phyloP scores from a whole-genome alignment of 2,113 vertebrate species.

The Agelaius phoeniceus region DNA sequence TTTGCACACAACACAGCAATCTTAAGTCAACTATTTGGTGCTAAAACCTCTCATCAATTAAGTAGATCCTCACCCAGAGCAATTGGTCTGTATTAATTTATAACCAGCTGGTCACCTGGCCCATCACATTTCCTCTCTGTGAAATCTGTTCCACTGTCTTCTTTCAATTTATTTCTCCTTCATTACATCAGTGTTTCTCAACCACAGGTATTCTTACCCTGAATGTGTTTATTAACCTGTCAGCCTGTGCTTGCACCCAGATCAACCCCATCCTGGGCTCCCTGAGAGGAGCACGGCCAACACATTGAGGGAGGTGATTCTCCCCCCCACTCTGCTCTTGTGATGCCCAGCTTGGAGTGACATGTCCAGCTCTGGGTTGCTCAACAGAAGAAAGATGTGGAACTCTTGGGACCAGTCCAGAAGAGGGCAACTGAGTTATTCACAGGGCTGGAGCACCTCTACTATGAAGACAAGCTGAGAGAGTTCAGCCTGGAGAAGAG shows the following conservation, averaged over 20 bases:
- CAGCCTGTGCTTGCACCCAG: background rate
- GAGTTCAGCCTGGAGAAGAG: background rate
- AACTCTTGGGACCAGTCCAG: background rate
- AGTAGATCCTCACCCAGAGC: background rate
- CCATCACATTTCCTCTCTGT: background rate
- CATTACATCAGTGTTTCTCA: background rate
- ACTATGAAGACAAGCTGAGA: background rate
- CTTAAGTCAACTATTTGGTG: background rate
- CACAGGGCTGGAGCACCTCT: background rate
- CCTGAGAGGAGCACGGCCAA: background rate
- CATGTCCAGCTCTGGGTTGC: background rate
- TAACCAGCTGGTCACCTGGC: background rate
- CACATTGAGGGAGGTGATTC: background rate
- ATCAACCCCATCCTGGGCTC: background rate
- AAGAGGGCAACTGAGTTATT: background rate
- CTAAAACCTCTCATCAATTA: background rate
- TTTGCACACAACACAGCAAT: background rate
- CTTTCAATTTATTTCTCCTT: background rate
- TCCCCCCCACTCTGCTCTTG: background rate
- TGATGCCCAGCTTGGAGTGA: background rate
- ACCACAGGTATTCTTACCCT: background rate
- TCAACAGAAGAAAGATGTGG: background rate
- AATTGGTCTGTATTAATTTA: background rate
- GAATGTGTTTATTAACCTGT: background rate
- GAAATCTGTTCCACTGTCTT: background rate